phyloP scores from a whole-genome alignment of 2,888 invertebrate species.

The Cecidostiba fungosa region DNA sequence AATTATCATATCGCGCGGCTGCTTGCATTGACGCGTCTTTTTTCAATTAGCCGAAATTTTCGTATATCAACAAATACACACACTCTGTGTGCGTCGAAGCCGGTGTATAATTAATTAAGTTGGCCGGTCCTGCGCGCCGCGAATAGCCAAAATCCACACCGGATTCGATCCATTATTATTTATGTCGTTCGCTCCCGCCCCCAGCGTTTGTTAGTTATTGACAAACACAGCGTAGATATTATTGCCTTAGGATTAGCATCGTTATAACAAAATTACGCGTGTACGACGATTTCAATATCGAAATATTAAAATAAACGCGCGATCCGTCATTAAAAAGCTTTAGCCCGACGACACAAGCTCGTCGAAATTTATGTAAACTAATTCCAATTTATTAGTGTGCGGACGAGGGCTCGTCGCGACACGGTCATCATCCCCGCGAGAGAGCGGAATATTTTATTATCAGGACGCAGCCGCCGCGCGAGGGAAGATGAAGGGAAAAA shows the following conservation, averaged over 20 bases:
- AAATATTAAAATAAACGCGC: neutral
- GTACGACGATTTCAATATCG: neutral
- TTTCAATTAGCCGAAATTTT: neutral
- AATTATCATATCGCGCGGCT: neutral
- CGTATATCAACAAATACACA: neutral
- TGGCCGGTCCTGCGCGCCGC: neutral
- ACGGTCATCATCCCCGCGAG: neutral
- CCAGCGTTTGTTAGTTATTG: neutral
- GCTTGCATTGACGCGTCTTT: neutral
- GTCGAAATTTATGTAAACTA: conserved; percentile 19
- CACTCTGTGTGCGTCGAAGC: no score
- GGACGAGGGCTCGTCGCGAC: conserved; percentile 1
- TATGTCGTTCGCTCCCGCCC: neutral
- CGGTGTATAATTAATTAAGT: neutral
- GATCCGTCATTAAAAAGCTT: neutral
- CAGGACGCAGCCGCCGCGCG: neutral
- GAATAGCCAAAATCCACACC: neutral
- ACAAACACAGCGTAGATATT: neutral
- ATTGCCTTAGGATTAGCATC: neutral
- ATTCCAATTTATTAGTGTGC: conserved; percentile 23
- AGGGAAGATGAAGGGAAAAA: neutral
- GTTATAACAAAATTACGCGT: neutral
- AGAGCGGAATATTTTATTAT: conserved; percentile 34
- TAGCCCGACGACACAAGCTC: no score
- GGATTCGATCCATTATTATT: neutral